These are phyloP conservation scores for Tringa solitaria DNA, from an alignment of 2,113 vertebrate species.

Conservation along the genomic window DNA sequence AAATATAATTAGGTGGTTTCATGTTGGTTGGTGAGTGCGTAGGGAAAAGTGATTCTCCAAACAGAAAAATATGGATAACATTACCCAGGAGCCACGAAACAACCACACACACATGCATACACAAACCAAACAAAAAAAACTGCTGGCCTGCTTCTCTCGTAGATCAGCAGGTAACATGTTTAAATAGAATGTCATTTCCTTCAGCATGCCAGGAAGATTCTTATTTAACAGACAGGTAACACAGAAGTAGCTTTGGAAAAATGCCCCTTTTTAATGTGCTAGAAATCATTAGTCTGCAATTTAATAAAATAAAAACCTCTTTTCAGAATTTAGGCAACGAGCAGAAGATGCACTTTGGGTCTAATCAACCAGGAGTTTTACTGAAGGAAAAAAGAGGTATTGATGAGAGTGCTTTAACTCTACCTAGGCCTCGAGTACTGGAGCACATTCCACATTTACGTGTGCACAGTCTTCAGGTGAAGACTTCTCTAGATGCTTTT, in stretches of 20 bases:
- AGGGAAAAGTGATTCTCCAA: constrained; percentile 72
- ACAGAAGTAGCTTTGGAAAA: constrained; percentile 55
- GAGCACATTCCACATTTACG: not conserved
- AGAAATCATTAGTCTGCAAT: constrained; percentile 43
- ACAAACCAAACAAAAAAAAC: not conserved
- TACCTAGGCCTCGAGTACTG: not conserved
- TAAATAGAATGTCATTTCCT: constrained; percentile 59
- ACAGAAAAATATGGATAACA: constrained; percentile 68
- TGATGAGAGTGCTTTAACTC: not conserved
- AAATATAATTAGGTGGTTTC: constrained; percentile 80
- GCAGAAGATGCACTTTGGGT: constrained; percentile 29
- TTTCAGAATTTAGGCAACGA: constrained; percentile 4
- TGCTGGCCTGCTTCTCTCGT: constrained; percentile 27
- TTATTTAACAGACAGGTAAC: constrained; percentile 68
- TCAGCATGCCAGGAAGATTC: constrained; percentile 53
- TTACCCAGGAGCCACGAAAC: constrained; percentile 61
- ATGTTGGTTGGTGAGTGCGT: constrained; percentile 69
- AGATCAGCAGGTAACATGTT: constrained; percentile 55
- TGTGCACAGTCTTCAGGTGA: not conserved
- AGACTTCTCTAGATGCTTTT: not conserved
- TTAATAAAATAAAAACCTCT: constrained; percentile 47
- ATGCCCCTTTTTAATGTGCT: constrained; percentile 52
- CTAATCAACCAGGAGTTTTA: constrained; percentile 15
- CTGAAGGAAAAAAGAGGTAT: not conserved
- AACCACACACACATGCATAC: not conserved